phyloP scores from a whole-genome alignment of 1,140 invertebrate genomes.

The Drosophila nebulosa region DNA sequence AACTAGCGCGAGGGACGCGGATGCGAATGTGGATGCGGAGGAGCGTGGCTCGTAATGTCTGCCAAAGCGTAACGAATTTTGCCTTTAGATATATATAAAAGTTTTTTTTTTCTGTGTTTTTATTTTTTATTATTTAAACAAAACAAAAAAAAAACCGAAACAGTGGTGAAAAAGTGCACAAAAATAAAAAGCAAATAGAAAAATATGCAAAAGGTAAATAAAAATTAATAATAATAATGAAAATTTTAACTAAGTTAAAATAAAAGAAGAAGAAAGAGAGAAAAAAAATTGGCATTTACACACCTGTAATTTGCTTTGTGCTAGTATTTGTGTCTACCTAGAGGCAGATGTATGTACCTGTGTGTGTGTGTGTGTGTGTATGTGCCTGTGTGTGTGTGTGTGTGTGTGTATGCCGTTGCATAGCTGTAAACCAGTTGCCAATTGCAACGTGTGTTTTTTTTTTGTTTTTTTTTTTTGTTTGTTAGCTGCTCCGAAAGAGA shows the following conservation, averaged over 20 bases:
- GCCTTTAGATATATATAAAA: constrained; percentile 22
- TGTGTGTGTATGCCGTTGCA: constrained; percentile 50
- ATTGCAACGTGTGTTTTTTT: constrained; percentile 60
- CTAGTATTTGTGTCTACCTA: constrained; percentile 38
- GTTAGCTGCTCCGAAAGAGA: constrained; percentile 46
- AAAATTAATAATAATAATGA: neutral
- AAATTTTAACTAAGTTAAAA: constrained; percentile 22
- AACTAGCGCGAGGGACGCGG: constrained; percentile 45
- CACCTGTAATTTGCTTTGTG: constrained; percentile 57
- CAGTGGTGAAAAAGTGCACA: neutral
- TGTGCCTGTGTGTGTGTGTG: constrained; percentile 27
- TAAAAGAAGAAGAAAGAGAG: constrained; percentile 40
- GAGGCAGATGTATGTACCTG: constrained; percentile 17
- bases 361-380: constrained; percentile 14
- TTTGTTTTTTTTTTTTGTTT: constrained; percentile 29
- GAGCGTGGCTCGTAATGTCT: constrained; percentile 75
- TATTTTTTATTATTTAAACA: neutral
- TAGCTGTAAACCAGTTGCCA: constrained; percentile 77
- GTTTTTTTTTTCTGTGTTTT: constrained; percentile 35
- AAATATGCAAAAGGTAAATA: neutral
- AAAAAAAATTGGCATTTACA: constrained; percentile 62
- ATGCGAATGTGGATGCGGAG: constrained; percentile 61
- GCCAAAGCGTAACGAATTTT: constrained; percentile 77
- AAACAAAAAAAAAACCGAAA: neutral
- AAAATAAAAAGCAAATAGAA: neutral